These are phyloP conservation scores for Acanthurus tractus DNA, from an alignment of 2,797 vertebrate genomes.

Conservation along the genomic window DNA sequence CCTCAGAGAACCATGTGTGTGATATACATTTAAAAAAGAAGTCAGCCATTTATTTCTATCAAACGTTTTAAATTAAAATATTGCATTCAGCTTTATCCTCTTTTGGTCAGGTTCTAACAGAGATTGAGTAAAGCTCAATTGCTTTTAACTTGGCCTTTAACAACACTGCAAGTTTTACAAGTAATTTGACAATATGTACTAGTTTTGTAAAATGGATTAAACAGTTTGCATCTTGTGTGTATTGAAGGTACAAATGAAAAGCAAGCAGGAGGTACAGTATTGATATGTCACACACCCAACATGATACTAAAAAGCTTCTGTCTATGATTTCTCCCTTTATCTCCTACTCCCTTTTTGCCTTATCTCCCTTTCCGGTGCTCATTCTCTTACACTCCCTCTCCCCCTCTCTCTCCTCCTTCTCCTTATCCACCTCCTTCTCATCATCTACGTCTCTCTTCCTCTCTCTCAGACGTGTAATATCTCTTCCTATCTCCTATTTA, in stretches of 20 bases:
- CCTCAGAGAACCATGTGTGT: too few species aligned
- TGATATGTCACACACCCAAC: conserved; percentile 60
- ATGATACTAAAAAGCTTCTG: conserved; percentile 51
- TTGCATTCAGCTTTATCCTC: background rate
- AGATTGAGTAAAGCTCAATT: background rate
- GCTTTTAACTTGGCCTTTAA: background rate
- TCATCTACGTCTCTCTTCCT: conserved; percentile 47
- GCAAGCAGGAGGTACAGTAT: conserved; percentile 27
- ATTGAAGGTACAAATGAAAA: conserved; percentile 35
- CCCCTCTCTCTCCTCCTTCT: conserved; percentile 48
- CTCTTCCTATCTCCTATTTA: conserved; percentile 66
- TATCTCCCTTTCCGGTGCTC: conserved; percentile 63
- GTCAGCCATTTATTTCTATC: too few species aligned
- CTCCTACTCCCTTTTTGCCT: conserved; percentile 48
- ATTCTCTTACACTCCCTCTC: conserved; percentile 48
- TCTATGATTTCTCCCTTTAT: conserved; percentile 57
- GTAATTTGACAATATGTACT: background rate
- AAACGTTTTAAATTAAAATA: background rate
- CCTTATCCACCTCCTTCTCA: conserved; percentile 67
- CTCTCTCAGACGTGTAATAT: conserved; percentile 64
- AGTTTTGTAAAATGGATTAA: background rate
- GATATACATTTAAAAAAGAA: too few species aligned
- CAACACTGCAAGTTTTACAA: background rate
- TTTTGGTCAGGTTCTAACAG: background rate
- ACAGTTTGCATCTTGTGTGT: background rate